Conservation (phyloP, 2,888 invertebrate species). For the Napeogenes inachia region DNA sequence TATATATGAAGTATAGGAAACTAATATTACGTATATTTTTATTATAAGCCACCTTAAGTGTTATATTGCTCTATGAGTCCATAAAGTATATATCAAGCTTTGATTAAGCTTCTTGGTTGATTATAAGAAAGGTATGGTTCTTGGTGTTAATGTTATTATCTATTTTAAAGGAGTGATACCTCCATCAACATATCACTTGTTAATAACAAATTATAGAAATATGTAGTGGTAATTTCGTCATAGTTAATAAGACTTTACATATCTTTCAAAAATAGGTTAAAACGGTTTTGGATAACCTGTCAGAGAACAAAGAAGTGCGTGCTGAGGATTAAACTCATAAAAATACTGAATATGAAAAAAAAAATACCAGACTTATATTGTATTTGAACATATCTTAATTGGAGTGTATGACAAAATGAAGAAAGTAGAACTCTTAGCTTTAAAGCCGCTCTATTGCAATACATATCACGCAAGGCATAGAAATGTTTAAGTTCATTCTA, state of each 20-base stretch:
- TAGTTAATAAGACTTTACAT: constrained; percentile 64
- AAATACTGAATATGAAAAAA: constrained; percentile 4
- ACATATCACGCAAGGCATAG: constrained; percentile 77
- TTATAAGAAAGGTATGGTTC: constrained; percentile 50
- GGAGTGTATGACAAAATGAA: not conserved
- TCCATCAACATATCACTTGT: constrained; percentile 77
- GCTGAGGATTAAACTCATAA: not conserved
- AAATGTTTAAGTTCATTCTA: constrained; percentile 68
- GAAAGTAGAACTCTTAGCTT: constrained; percentile 51
- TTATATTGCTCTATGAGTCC: constrained; percentile 67
- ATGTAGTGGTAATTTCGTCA: constrained; percentile 68
- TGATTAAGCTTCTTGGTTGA: constrained; percentile 50
- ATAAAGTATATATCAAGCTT: constrained; percentile 51
- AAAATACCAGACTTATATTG: not conserved
- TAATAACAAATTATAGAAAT: constrained; percentile 72
- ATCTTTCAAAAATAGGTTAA: constrained; percentile 55
- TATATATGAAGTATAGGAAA: constrained; percentile 47
- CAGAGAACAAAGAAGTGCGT: too few relatives aligned
- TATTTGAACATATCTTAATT: not conserved
- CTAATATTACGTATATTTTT: constrained; percentile 53
- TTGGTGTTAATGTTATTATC: constrained; percentile 55
- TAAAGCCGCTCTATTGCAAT: constrained; percentile 72
- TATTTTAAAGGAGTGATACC: constrained; percentile 69
- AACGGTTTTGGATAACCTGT: constrained; percentile 11
- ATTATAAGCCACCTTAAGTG: constrained; percentile 70